Evolutionary conservation across 2,113 vertebrate genomes (phyloP).

Genomic region (Seriola aureovittata): DNA sequence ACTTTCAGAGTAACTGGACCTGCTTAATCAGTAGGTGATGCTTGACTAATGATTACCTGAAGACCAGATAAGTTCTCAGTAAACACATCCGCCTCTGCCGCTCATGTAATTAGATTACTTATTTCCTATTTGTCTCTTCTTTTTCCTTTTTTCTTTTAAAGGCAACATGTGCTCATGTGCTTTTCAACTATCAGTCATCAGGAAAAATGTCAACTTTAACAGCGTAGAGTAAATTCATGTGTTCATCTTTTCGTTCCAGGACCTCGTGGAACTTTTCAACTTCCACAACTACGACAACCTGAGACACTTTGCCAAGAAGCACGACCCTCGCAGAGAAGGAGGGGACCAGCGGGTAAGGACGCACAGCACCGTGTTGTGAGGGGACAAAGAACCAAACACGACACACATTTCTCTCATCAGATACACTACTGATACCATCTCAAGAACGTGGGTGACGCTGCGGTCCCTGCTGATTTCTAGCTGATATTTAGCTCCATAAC

Average conservation of each 20-base stretch:
- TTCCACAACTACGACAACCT: constrained; percentile 99
- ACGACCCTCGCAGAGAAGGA: constrained; percentile 97
- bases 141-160: too few relatives aligned
- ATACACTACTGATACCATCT: not conserved
- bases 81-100: not conserved
- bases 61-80: not conserved
- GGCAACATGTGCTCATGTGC: too few relatives aligned
- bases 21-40: not conserved
- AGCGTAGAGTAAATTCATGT: not conserved
- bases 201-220: not conserved
- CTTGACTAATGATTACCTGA: not conserved
- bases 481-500: not conserved
- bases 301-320: constrained; percentile 98
- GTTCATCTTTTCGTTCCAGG: constrained; percentile 82
- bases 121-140: too few relatives aligned
- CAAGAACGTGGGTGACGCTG: not conserved
- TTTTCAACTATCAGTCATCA: not conserved
- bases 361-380: constrained; percentile 9
- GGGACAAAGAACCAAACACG: too few relatives aligned
- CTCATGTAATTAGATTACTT: too few relatives aligned
- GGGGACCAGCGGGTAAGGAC: constrained; percentile 97
- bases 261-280: constrained; percentile 96
- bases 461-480: not conserved
- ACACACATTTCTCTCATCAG: not conserved
- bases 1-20: not conserved